Evolutionary conservation across 1,140 invertebrate genomes (phyloP).

Genomic region (Drosophila chauvacae): DNA sequence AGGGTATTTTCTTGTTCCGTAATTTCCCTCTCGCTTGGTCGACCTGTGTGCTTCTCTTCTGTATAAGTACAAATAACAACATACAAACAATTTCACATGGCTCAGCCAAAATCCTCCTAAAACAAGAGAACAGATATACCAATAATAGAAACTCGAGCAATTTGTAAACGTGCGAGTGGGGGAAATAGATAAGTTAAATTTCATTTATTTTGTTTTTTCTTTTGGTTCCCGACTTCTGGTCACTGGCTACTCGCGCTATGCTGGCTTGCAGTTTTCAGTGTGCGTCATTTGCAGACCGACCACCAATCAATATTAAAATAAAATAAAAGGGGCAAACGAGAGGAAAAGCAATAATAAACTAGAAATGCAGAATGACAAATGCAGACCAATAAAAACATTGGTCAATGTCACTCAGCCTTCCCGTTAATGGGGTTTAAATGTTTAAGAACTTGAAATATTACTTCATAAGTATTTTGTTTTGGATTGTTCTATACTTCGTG

Average conservation of each 20-base stretch:
- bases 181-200: constrained; percentile 50
- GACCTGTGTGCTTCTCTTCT: not conserved
- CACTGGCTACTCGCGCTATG: constrained; percentile 42
- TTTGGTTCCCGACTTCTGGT: constrained; percentile 51
- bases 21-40: not conserved
- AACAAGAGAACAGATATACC: constrained; percentile 36
- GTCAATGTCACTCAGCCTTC: constrained; percentile 29
- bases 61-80: constrained; percentile 22
- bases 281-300: constrained; percentile 66
- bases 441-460: not conserved
- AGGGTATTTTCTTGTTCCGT: not conserved
- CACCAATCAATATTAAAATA: constrained; percentile 44
- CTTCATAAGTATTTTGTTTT: not conserved
- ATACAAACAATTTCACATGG: constrained; percentile 59
- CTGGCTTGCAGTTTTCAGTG: constrained; percentile 64
- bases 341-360: constrained; percentile 38
- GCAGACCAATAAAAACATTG: constrained; percentile 34
- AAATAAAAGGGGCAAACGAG: constrained; percentile 22
- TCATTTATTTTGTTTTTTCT: constrained; percentile 41
- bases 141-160: constrained; percentile 52
- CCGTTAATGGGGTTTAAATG: constrained; percentile 22
- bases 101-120: constrained; percentile 62
- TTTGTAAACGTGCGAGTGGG: constrained; percentile 59
- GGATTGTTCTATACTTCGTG: too few relatives aligned
- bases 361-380: constrained; percentile 30